Conservation (phyloP, 2,113 vertebrate species). For the Nansenia antarctica region DNA sequence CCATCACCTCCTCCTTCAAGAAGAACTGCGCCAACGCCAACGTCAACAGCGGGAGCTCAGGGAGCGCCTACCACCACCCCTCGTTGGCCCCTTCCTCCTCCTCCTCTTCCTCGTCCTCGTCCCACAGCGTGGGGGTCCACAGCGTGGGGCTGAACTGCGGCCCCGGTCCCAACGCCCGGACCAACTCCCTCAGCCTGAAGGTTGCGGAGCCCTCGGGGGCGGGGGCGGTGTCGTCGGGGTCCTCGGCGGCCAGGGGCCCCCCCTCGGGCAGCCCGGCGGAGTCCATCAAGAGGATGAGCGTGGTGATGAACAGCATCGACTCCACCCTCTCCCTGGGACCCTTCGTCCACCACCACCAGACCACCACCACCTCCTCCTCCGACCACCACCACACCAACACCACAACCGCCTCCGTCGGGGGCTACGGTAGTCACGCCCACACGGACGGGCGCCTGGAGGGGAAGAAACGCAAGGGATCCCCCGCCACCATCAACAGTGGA, state of each 20-base stretch:
- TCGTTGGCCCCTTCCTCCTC: constrained; percentile 74
- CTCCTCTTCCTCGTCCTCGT: constrained; percentile 77
- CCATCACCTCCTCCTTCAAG: constrained; percentile 79
- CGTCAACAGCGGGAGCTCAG: constrained; percentile 78
- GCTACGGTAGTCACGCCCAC: constrained; percentile 80
- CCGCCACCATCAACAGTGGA: constrained; percentile 75
- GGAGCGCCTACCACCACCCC: constrained; percentile 84
- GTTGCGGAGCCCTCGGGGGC: constrained; percentile 80
- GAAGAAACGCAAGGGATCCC: constrained; percentile 93
- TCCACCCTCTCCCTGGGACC: constrained; percentile 96
- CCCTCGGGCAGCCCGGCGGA: constrained; percentile 87
- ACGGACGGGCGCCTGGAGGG: constrained; percentile 86
- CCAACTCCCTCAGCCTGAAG: constrained; percentile 85
- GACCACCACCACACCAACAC: too few relatives aligned
- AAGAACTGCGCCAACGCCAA: constrained; percentile 91
- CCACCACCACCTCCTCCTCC: constrained; percentile 68
- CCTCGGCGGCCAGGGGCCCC: constrained; percentile 82
- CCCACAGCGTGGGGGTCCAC: constrained; percentile 81
- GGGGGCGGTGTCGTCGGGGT: constrained; percentile 75
- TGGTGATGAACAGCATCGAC: constrained; percentile 96
- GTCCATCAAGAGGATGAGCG: constrained; percentile 97
- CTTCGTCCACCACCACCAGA: constrained; percentile 85
- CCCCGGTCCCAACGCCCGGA: constrained; percentile 80
- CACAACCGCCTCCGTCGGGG: constrained; percentile 83
- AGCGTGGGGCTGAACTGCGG: constrained; percentile 86